These are phyloP conservation scores for Melitaea athalia DNA, from an alignment of 2,888 invertebrate species.

Conservation along the genomic window DNA sequence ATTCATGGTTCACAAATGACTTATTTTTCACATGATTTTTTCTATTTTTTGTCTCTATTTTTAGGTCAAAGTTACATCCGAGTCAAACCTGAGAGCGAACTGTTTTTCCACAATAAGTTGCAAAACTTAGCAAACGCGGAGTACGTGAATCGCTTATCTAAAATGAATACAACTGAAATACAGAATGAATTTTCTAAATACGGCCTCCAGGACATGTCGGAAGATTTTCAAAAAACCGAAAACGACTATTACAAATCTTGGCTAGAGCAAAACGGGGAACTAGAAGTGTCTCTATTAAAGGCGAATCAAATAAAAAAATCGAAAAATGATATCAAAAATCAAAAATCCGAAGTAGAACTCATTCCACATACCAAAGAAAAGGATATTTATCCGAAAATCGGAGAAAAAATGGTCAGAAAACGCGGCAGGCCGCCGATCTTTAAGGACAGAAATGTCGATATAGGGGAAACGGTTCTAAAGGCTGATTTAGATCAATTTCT, in stretches of 20 bases:
- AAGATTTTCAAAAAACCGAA: constrained; percentile 59
- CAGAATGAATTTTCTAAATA: constrained; percentile 72
- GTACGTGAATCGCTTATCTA: constrained; percentile 64
- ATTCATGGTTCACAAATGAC: constrained; percentile 74
- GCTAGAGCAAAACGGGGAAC: constrained; percentile 76
- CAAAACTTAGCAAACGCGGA: constrained; percentile 68
- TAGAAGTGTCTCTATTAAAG: constrained; percentile 73
- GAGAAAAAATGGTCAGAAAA: constrained; percentile 62
- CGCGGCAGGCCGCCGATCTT: constrained; percentile 74
- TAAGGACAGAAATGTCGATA: constrained; percentile 72
- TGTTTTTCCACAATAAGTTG: constrained; percentile 70
- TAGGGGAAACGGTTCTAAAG: constrained; percentile 73
- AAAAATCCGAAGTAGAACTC: constrained; percentile 70
- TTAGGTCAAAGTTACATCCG: constrained; percentile 62
- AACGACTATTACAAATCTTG: constrained; percentile 77
- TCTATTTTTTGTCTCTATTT: constrained; percentile 39
- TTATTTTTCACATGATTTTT: constrained; percentile 25
- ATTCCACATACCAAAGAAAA: constrained; percentile 57
- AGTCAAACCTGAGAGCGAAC: constrained; percentile 74
- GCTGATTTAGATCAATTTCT: constrained; percentile 78
- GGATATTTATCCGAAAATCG: constrained; percentile 54
- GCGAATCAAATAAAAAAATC: constrained; percentile 64
- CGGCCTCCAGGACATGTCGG: constrained; percentile 66
- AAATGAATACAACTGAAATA: constrained; percentile 71
- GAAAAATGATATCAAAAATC: constrained; percentile 55